Evolutionary conservation across 1,140 invertebrate species (phyloP).

Genomic region (Diabrotica undecimpunctata): DNA sequence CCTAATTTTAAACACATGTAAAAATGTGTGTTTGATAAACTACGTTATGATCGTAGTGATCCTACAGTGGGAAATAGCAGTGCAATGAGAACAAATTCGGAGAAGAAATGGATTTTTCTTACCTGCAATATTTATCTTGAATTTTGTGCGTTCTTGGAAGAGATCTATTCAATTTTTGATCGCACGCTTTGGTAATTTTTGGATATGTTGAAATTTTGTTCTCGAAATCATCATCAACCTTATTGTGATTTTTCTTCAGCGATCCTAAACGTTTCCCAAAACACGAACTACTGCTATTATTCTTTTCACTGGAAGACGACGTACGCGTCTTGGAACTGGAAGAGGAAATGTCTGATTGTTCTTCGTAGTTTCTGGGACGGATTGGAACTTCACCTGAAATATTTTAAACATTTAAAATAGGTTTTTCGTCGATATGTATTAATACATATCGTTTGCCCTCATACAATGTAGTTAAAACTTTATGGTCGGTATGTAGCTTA

Average conservation of each 20-base stretch:
- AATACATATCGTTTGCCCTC: too few species aligned
- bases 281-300: constrained; percentile 42
- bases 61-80: too few species aligned
- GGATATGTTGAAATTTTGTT: constrained; percentile 40
- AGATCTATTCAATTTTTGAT: constrained; percentile 38
- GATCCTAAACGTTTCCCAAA: constrained; percentile 46
- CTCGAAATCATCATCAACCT: constrained; percentile 27
- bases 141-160: constrained; percentile 40
- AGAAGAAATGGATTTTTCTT: not conserved
- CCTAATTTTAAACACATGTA: too few species aligned
- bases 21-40: too few species aligned
- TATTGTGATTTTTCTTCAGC: constrained; percentile 38
- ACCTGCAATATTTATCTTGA: constrained; percentile 25
- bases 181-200: constrained; percentile 36
- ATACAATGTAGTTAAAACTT: too few species aligned
- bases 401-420: too few species aligned
- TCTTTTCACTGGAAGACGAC: constrained; percentile 29
- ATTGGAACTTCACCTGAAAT: constrained; percentile 40
- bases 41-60: too few species aligned
- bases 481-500: too few species aligned
- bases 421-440: too few species aligned
- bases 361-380: constrained; percentile 22
- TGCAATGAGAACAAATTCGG: not conserved
- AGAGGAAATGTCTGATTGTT: constrained; percentile 9
- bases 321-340: constrained; percentile 18